Base-by-base conservation (phyloP, 1,140 invertebrate species). In the Drosophila chauvacae region DNA sequence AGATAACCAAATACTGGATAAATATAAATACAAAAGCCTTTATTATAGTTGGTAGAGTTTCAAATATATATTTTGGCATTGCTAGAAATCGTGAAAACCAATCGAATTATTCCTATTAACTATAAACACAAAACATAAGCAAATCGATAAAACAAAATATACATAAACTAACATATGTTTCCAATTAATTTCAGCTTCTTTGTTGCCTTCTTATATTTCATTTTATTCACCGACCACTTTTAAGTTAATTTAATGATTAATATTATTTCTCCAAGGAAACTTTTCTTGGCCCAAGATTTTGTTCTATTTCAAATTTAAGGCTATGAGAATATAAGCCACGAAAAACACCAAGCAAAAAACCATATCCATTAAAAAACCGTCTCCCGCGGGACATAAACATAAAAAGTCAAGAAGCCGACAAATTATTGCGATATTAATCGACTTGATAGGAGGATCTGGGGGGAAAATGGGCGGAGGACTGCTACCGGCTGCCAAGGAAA, bases 371-470 rank as follows among this genome's bases (percentile, higher is more conserved):
- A 37, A 69, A 69, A 44, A 64, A 2, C 39, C 53, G 4, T 6
- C 47, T 39, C 47, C 45, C 37, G 9, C 18, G 62, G 18, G 47
- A 7, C 62, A 69, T 68, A 33, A 53, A 55, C 66, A 56, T 60
- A 48, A 69, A 70, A 48, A 48, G 42, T 59, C 58, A 41, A 42
- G 69, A 37, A 57, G 44, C 69, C n/a, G 35, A n/a, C 61, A 72
- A 59, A 60, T 59, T 42, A 72, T 72, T 42, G 66, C 66, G 16
- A 72, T 72, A 72, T 72, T 72, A 72, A 72, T 72, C 69, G 69
- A 71, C 35, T 48, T 72, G 66, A 72, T 53, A 72, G 45, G 42
- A 51, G 41, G 42, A 33, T 30, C 10, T 18, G 6, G 16, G 47
- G n/a, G n/a, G 28, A 53, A 51, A 50, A 68, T 68, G 35, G 18